phyloP scores from a whole-genome alignment of 2,888 invertebrate genomes.

The Iselma pallidipennis region DNA sequence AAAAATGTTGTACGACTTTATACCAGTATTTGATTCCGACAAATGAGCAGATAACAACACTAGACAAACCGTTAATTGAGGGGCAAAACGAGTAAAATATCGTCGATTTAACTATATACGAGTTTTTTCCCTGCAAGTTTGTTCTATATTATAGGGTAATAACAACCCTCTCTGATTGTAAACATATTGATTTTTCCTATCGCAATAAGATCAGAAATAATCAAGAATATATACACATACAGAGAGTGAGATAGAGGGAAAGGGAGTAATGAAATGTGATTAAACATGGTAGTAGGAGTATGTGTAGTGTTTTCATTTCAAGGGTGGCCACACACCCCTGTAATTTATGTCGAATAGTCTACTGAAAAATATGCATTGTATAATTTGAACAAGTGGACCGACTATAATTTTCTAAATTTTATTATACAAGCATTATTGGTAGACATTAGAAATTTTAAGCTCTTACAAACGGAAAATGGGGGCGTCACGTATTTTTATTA shows the following conservation, averaged over 20 bases:
- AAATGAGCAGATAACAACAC: too few species aligned
- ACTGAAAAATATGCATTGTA: slow-evolving; percentile 28
- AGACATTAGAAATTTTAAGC: too few species aligned
- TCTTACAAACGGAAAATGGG: too few species aligned
- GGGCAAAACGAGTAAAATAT: too few species aligned
- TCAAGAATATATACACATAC: background rate
- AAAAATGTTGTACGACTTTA: background rate
- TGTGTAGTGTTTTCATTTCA: slow-evolving; percentile 39
- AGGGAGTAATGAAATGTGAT: slow-evolving; percentile 35
- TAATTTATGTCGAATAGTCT: slow-evolving; percentile 35
- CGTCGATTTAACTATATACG: background rate
- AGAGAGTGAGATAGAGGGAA: slow-evolving; percentile 17
- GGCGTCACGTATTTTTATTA: background rate
- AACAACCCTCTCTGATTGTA: slow-evolving; percentile 6
- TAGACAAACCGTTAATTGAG: background rate
- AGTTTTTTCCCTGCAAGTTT: background rate
- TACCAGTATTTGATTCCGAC: background rate
- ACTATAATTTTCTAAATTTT: slow-evolving; percentile 14
- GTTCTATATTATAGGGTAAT: background rate
- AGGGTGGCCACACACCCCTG: slow-evolving; percentile 42
- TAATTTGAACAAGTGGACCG: slow-evolving; percentile 34
- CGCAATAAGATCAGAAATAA: slow-evolving; percentile 13
- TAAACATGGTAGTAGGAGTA: slow-evolving; percentile 33
- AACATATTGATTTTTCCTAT: slow-evolving; percentile 22
- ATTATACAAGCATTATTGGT: too few species aligned